Evolutionary conservation across 2,888 invertebrate genomes (phyloP), one percentile per base, ranked within the genome.

Genomic region (Apantesis nais): DNA sequence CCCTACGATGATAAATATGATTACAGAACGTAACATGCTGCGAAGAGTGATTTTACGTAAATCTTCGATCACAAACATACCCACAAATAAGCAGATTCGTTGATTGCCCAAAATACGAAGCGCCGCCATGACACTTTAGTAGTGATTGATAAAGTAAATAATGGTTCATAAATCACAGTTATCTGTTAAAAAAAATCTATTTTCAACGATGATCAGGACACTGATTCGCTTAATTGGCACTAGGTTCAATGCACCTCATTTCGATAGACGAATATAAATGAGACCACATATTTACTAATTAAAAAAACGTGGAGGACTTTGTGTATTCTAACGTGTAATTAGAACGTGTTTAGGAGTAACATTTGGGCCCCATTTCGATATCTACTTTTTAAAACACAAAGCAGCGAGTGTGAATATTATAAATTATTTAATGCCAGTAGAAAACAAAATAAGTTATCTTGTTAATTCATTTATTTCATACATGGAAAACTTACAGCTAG

Each of bases 161-260:
- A 92, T 89, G 89, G 84, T 78, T 86, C 87, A 90, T 92, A 91
- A 92, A 88, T 88, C 82, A 86, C 82, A 78, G 77, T 86, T 86
- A 88, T 86, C 84, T 84, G 77, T 78, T 78, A 74, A 81, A 84
- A 85, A 88, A 55, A 83, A 78, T 75, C 89, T 90, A 91, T 91
- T 92, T 89, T 86, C 84, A 87, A 88, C 86, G 89, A 89, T 90
- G 91, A 92, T 92, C 86, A 81, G 82, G 74, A 75, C 84, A 83
- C 84, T 87, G 88, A 89, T 89, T 89, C 86, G 78, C 81, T 88
- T 90, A 90, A 91, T 92, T 90, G 90, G 88, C 83, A 78, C 84
- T 82, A 83, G 63, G 64, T 74, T 72, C 62, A 48, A 66, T 63
- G 67, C 34, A 73, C 61, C 60, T 48, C n/a, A 66, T 77, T 68